Evolutionary conservation across 35 echinoderm and acorn worm species (phyloP).

Genomic region (Heliocidaris tuberculata): DNA sequence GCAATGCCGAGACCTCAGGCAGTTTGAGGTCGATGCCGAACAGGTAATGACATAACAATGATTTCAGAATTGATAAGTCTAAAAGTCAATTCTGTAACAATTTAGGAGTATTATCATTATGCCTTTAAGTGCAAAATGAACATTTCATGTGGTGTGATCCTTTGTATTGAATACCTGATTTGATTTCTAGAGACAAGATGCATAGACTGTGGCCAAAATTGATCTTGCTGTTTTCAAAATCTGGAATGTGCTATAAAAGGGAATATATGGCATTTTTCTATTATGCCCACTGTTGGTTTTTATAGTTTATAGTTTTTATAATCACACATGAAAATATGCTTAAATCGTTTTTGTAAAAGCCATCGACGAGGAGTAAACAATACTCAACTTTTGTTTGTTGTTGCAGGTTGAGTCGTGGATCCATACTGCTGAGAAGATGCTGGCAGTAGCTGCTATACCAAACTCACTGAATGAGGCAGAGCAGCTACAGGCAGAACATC

Average conservation of each 20-base stretch:
- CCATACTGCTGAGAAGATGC: slow-evolving; percentile 85
- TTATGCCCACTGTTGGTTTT: too few relatives aligned
- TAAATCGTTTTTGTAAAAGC: too few relatives aligned
- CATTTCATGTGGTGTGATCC: too few relatives aligned
- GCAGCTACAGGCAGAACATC: slow-evolving; percentile 83
- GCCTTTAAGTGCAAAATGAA: background rate
- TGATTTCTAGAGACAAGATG: too few relatives aligned
- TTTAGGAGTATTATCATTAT: background rate
- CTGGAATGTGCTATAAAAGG: too few relatives aligned
- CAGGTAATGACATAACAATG: slow-evolving; percentile 57
- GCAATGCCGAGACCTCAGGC: slow-evolving; percentile 82
- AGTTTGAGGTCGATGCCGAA: slow-evolving; percentile 92
- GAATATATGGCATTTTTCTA: too few relatives aligned
- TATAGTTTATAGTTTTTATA: too few relatives aligned
- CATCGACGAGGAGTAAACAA: too few relatives aligned
- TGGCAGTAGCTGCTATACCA: slow-evolving; percentile 80
- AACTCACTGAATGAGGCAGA: slow-evolving; percentile 91
- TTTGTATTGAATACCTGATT: too few relatives aligned
- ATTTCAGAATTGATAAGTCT: background rate
- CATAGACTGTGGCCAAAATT: too few relatives aligned
- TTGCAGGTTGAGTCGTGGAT: slow-evolving; percentile 92
- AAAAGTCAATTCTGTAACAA: background rate
- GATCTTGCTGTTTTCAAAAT: too few relatives aligned
- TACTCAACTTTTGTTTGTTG: background rate
- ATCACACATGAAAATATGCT: too few relatives aligned